Evolutionary conservation across 2,113 vertebrate species (phyloP).

Genomic region (Equus quagga): DNA sequence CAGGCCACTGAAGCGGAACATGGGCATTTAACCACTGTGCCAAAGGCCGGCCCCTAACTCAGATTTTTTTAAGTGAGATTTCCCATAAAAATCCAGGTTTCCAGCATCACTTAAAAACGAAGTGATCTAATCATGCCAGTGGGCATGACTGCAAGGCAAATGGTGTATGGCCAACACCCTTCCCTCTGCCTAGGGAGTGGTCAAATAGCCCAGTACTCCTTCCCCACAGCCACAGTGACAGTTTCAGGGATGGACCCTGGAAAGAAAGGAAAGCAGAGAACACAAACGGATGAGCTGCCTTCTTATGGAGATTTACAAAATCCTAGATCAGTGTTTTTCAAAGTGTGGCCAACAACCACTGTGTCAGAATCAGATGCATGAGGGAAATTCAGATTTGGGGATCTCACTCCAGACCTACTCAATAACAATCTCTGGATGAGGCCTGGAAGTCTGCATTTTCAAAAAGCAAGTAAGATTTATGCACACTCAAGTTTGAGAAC

Average conservation of each 20-base stretch:
- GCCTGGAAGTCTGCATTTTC: not conserved
- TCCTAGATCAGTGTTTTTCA: not conserved
- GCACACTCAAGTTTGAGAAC: not conserved
- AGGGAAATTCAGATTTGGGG: not conserved
- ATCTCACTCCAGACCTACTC: not conserved
- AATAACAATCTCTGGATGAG: not conserved
- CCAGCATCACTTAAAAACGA: not conserved
- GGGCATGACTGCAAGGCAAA: not conserved
- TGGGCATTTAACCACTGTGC: no score
- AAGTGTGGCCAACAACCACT: not conserved
- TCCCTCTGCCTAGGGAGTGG: not conserved
- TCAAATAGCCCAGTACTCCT: not conserved
- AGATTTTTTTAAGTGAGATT: not conserved
- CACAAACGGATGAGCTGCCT: not conserved
- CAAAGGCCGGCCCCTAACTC: no score
- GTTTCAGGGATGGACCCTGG: not conserved
- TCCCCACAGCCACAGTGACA: not conserved
- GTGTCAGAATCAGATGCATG: not conserved
- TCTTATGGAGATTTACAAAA: not conserved
- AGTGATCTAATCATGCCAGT: not conserved
- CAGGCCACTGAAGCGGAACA: no score
- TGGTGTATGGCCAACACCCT: not conserved
- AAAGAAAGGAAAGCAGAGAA: not conserved
- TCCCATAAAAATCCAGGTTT: not conserved
- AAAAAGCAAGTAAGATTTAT: not conserved